Percentiles rank a stretch among this genome's conserved stretches.
phyloP scores from a whole-genome alignment of 2,888 invertebrate species.

The Drosophila demipolita region DNA sequence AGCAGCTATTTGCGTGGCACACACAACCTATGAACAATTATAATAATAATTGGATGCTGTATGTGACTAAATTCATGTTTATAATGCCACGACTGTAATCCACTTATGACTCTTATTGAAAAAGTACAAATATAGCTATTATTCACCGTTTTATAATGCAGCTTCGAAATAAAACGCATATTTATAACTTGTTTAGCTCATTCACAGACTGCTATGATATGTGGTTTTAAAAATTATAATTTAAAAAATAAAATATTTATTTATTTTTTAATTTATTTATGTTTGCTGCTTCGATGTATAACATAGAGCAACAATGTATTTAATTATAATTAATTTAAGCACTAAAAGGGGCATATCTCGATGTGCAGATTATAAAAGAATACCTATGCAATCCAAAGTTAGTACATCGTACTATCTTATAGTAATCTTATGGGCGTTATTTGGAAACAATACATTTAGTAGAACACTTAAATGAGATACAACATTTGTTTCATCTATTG shows the following conservation, averaged over 20 bases:
- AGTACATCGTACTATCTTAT: neutral
- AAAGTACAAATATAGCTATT: neutral
- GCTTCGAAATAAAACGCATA: neutral
- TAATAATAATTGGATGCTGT: constrained; percentile 20
- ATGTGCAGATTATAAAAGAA: neutral
- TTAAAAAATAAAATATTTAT: neutral
- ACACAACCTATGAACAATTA: constrained; percentile 15
- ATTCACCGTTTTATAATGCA: neutral
- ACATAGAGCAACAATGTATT: neutral
- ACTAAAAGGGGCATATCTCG: too few species aligned
- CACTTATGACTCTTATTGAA: neutral
- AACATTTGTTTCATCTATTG: neutral
- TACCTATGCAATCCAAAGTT: neutral
- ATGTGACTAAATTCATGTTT: constrained; percentile 8
- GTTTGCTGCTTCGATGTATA: neutral
- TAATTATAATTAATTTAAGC: neutral
- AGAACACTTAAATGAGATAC: neutral
- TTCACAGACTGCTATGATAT: neutral
- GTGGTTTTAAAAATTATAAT: neutral
- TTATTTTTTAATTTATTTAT: too few species aligned
- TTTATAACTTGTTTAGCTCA: too few species aligned
- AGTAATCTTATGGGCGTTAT: neutral
- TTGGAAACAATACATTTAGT: neutral
- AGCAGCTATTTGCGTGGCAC: constrained; percentile 20
- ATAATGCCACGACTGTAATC: neutral